Percentiles rank a stretch among this genome's conserved stretches.
Evolutionary conservation across 2,113 vertebrate genomes (phyloP).

Genomic region (Istiophorus platypterus): DNA sequence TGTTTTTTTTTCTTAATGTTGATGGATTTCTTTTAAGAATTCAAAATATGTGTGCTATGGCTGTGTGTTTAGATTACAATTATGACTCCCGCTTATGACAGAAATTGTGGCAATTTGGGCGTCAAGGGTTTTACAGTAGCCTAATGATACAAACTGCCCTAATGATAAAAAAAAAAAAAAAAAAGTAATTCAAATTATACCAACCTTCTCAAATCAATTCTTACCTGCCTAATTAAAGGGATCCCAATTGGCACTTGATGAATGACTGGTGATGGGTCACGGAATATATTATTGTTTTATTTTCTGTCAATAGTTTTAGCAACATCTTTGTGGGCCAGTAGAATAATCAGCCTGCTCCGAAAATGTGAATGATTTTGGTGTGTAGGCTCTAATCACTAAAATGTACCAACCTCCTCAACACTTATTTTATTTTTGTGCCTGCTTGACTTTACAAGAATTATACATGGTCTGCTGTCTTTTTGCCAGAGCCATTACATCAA

Average conservation of each 20-base stretch:
- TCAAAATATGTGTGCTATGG: not conserved
- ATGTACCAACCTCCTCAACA: not conserved
- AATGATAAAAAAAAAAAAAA: too few relatives aligned
- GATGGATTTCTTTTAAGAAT: not conserved
- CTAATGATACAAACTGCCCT: too few relatives aligned
- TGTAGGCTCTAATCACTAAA: not conserved
- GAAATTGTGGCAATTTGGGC: not conserved
- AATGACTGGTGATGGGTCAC: not conserved
- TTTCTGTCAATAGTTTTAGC: not conserved
- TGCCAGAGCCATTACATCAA: constrained; percentile 30
- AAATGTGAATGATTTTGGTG: constrained; percentile 3
- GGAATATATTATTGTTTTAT: not conserved
- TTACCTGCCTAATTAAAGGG: too few relatives aligned
- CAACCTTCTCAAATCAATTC: too few relatives aligned
- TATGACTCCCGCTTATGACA: not conserved
- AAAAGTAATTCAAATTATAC: too few relatives aligned
- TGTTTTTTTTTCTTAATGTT: not conserved
- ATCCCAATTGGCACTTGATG: not conserved
- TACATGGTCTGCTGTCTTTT: not conserved
- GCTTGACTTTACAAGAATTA: not conserved
- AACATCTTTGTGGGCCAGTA: not conserved
- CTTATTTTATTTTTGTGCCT: not conserved
- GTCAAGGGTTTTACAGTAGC: too few relatives aligned
- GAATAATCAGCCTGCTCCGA: not conserved
- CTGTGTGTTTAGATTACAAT: not conserved